Conservation (phyloP, 2,888 invertebrate genomes). For the Euplagia quadripunctaria region DNA sequence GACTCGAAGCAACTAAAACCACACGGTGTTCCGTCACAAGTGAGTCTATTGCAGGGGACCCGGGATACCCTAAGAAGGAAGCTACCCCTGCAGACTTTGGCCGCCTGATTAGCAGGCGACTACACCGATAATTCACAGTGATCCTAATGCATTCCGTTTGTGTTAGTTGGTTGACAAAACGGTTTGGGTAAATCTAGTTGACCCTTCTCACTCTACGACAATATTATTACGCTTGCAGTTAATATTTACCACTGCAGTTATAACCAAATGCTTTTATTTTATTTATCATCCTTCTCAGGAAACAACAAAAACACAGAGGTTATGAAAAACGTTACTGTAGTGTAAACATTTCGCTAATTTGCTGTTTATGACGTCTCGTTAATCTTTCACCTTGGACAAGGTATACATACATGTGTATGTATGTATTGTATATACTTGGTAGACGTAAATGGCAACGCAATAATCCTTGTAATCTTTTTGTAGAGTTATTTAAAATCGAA, state of each 20-base stretch:
- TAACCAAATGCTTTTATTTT: not conserved
- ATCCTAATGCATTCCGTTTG: too few relatives aligned
- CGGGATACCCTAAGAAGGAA: too few relatives aligned
- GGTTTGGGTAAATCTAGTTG: not conserved
- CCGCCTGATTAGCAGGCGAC: too few relatives aligned
- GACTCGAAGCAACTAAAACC: too few relatives aligned
- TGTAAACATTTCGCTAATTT: not conserved
- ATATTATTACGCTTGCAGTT: not conserved
- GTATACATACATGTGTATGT: not conserved
- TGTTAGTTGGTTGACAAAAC: too few relatives aligned
- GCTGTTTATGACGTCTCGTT: not conserved
- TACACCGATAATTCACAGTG: too few relatives aligned
- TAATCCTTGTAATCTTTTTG: not conserved
- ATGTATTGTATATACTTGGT: too few relatives aligned
- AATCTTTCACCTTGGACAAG: slow-evolving; percentile 6
- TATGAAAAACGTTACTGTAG: not conserved
- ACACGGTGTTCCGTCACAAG: too few relatives aligned
- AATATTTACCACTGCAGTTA: not conserved
- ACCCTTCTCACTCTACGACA: too few relatives aligned
- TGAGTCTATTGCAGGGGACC: too few relatives aligned
- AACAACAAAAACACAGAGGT: not conserved
- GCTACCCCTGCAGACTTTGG: too few relatives aligned
- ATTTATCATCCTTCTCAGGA: not conserved
- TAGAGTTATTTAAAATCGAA: too few relatives aligned
- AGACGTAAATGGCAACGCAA: not conserved